Evolutionary conservation across 2,113 vertebrate genomes (phyloP).

Genomic region (Drymodes brunneopygia): DNA sequence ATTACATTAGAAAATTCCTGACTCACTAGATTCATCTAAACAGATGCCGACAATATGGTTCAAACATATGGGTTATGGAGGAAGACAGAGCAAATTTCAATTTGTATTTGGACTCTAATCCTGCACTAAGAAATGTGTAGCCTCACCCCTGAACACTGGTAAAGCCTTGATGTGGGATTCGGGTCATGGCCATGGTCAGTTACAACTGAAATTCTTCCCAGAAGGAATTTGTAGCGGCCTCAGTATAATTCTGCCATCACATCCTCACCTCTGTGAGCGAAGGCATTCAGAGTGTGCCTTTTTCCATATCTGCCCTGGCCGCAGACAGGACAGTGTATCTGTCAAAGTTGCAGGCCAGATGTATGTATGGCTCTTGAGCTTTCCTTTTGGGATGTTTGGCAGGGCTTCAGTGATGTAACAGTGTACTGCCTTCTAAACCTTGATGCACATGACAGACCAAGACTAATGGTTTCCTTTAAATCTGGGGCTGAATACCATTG

Average conservation of each 20-base stretch:
- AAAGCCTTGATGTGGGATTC: constrained; percentile 38
- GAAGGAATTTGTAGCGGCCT: not conserved
- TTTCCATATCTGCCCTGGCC: not conserved
- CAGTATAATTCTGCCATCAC: constrained; percentile 30
- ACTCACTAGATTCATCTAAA: constrained; percentile 8
- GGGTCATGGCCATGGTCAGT: constrained; percentile 23
- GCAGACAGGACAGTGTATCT: not conserved
- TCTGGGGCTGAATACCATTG: constrained; percentile 58
- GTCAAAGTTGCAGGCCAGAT: constrained; percentile 45
- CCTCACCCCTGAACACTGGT: not conserved
- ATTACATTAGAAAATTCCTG: constrained; percentile 16
- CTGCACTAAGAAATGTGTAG: not conserved
- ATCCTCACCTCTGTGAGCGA: not conserved
- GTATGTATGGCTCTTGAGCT: constrained; percentile 29
- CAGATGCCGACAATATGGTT: constrained; percentile 55
- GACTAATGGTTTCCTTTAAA: constrained; percentile 71
- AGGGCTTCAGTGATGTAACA: constrained; percentile 51
- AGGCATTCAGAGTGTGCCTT: not conserved
- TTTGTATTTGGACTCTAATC: constrained; percentile 39
- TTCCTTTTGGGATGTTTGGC: constrained; percentile 31
- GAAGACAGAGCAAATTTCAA: constrained; percentile 41
- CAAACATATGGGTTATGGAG: not conserved
- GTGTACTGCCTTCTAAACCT: constrained; percentile 49
- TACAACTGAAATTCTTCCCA: not conserved
- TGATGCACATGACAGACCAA: constrained; percentile 66